Conservation (phyloP, 2,113 vertebrate species). For the Tapirus terrestris region DNA sequence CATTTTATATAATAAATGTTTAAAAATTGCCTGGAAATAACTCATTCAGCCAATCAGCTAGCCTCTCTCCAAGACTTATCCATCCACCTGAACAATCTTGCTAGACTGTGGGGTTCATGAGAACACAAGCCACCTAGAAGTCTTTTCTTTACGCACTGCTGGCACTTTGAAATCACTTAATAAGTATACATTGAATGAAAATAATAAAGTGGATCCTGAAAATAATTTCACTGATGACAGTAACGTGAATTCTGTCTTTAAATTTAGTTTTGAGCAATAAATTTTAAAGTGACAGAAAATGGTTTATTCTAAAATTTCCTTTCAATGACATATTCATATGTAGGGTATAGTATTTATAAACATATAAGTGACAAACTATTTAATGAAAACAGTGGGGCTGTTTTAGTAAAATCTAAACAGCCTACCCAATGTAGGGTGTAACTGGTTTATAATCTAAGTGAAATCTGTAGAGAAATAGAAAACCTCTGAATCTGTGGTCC, state of each 20-base stretch:
- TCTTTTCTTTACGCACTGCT: background rate
- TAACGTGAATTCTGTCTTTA: background rate
- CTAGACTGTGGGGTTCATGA: background rate
- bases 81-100: background rate
- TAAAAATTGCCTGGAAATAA: background rate
- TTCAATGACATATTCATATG: background rate
- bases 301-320: slow-evolving; percentile 13
- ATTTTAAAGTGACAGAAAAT: slow-evolving; percentile 35
- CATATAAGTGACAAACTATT: background rate
- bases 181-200: background rate
- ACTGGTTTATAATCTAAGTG: background rate
- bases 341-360: background rate
- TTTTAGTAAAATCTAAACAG: background rate
- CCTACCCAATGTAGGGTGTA: background rate
- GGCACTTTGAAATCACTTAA: background rate
- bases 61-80: background rate
- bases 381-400: background rate
- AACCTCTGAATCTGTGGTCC: background rate
- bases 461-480: slow-evolving; percentile 23
- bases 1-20: background rate
- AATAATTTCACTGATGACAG: background rate
- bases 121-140: background rate
- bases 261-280: background rate
- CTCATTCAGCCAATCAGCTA: background rate
- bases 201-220: background rate